These are phyloP conservation scores for Ochropleura leucogaster DNA, from an alignment of 2,888 invertebrate species.

Conservation along the genomic window DNA sequence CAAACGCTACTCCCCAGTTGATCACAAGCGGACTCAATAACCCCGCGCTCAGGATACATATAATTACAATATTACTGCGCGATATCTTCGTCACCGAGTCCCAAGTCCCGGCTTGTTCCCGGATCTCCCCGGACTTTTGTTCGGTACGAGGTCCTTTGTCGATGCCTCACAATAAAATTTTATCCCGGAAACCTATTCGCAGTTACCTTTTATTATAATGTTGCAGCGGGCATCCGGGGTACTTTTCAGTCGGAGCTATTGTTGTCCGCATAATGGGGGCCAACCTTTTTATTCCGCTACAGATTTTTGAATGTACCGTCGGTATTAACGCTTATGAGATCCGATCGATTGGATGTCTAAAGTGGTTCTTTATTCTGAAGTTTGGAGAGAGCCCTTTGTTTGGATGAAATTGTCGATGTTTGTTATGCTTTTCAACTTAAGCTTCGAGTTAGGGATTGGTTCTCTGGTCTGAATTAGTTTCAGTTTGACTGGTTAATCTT, in stretches of 20 bases:
- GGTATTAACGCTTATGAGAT: constrained; percentile 68
- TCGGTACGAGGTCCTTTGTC: constrained; percentile 80
- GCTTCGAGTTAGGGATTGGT: background rate
- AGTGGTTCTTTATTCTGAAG: constrained; percentile 59
- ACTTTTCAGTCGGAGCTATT: constrained; percentile 84
- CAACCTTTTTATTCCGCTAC: constrained; percentile 87
- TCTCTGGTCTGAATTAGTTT: background rate
- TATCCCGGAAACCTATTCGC: constrained; percentile 88
- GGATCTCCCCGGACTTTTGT: constrained; percentile 71
- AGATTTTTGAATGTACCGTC: constrained; percentile 80
- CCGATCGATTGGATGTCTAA: constrained; percentile 64
- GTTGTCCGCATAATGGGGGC: constrained; percentile 84
- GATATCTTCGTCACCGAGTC: constrained; percentile 71
- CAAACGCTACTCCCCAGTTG: constrained; percentile 19
- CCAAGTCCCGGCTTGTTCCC: constrained; percentile 69
- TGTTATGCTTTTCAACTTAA: constrained; percentile 15
- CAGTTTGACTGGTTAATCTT: background rate
- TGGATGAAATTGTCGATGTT: constrained; percentile 34
- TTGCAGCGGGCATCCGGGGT: constrained; percentile 86
- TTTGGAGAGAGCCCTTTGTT: constrained; percentile 51
- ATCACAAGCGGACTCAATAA: constrained; percentile 40
- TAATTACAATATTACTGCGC: constrained; percentile 66
- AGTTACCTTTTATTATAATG: constrained; percentile 90
- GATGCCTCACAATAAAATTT: constrained; percentile 88
- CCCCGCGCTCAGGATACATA: constrained; percentile 51